Evolutionary conservation across 1,140 invertebrate genomes (phyloP).

Genomic region (Stratiolaelaps scimitus): DNA sequence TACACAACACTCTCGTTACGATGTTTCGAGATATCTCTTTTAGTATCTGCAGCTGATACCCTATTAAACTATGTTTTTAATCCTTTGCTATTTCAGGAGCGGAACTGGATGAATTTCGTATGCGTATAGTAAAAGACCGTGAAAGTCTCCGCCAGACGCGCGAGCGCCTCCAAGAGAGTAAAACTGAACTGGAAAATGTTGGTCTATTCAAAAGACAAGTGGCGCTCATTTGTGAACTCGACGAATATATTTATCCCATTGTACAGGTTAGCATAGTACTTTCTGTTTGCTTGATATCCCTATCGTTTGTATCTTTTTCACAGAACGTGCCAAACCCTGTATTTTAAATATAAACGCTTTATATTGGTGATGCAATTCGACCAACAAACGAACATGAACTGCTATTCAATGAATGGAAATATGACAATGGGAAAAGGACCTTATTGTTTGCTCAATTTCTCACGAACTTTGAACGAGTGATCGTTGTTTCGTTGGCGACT

Average conservation of each 20-base stretch:
- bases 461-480: no score
- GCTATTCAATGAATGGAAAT: background rate
- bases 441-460: no score
- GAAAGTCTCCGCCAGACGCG: background rate
- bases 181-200: background rate
- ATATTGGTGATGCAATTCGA: background rate
- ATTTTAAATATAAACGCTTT: no score
- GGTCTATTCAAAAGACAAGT: background rate
- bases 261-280: background rate
- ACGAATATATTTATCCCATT: constrained; percentile 26
- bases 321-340: no score
- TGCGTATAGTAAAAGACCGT: background rate
- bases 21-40: no score
- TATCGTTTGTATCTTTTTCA: no score
- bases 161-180: background rate
- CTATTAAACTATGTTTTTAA: no score
- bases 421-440: no score
- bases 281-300: no score
- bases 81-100: constrained; percentile 1
- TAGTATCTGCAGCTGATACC: no score
- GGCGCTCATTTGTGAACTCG: constrained; percentile 23
- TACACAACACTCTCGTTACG: no score
- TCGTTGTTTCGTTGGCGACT: no score
- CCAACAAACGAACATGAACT: background rate
- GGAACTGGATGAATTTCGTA: background rate